Percentiles rank a stretch among this genome's conserved stretches.
These are phyloP conservation scores for Pangasius mekongensis DNA, from an alignment of 2,797 vertebrate genomes.

Conservation along the genomic window DNA sequence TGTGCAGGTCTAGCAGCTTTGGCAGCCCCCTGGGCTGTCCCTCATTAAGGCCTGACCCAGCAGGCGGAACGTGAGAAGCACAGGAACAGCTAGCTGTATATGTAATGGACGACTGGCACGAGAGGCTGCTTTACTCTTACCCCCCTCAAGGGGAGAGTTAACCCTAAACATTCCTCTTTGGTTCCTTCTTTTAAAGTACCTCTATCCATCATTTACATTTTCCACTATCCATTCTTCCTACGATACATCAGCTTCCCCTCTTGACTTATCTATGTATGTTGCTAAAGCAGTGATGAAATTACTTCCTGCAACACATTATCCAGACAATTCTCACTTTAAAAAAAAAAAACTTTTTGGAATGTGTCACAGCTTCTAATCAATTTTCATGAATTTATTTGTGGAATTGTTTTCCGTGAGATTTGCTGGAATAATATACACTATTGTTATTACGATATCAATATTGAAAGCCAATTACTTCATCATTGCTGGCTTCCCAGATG, in stretches of 20 bases:
- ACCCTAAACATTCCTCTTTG: slow-evolving; percentile 26
- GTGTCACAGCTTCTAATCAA: background rate
- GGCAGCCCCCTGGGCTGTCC: slow-evolving; percentile 59
- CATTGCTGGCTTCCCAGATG: slow-evolving; percentile 39
- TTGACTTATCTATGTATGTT: background rate
- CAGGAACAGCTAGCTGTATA: slow-evolving; percentile 51
- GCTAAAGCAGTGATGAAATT: background rate
- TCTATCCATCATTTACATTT: slow-evolving; percentile 10
- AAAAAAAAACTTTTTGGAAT: background rate
- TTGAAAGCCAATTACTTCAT: slow-evolving; percentile 63
- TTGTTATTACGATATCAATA: slow-evolving; percentile 66
- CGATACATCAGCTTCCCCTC: background rate
- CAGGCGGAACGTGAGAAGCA: slow-evolving; percentile 57
- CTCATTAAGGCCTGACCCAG: slow-evolving; percentile 69
- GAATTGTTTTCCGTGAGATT: slow-evolving; percentile 50
- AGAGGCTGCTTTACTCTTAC: slow-evolving; percentile 41
- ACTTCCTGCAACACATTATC: background rate
- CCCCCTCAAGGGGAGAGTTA: slow-evolving; percentile 35
- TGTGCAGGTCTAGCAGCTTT: slow-evolving; percentile 57
- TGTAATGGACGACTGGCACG: slow-evolving; percentile 66
- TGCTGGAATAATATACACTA: slow-evolving; percentile 67
- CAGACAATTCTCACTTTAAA: too few relatives aligned
- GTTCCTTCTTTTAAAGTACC: background rate
- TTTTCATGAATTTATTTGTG: background rate
- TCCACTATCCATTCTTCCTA: background rate